Evolutionary conservation across 2,888 invertebrate species (phyloP).

Genomic region (Aquatica leii): DNA sequence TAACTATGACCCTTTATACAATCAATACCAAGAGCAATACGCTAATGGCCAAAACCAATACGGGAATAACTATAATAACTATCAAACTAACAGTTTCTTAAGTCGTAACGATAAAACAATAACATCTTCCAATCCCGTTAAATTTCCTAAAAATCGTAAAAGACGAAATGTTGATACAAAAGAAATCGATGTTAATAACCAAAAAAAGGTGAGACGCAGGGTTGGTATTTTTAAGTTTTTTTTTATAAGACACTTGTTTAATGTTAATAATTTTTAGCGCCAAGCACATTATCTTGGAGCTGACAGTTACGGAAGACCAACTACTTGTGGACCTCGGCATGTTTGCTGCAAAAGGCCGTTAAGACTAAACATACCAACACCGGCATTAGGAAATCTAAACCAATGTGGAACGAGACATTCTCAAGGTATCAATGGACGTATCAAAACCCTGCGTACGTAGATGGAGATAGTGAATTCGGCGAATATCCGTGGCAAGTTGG

Average conservation of each 20-base stretch:
- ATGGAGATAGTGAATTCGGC: slow-evolving; percentile 93
- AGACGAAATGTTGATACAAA: slow-evolving; percentile 63
- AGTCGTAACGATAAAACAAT: slow-evolving; percentile 66
- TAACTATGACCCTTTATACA: slow-evolving; percentile 43
- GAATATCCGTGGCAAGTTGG: slow-evolving; percentile 95
- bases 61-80: slow-evolving; percentile 23
- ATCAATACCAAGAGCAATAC: slow-evolving; percentile 47
- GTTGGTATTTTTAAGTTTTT: background rate
- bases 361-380: slow-evolving; percentile 64
- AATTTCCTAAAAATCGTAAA: slow-evolving; percentile 73
- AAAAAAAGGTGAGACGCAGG: slow-evolving; percentile 8
- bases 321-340: slow-evolving; percentile 78
- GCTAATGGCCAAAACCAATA: slow-evolving; percentile 45
- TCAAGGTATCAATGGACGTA: slow-evolving; percentile 88
- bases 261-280: slow-evolving; percentile 60
- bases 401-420: slow-evolving; percentile 88
- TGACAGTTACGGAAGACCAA: slow-evolving; percentile 53
- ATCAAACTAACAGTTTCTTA: slow-evolving; percentile 10
- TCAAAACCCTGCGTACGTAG: slow-evolving; percentile 88
- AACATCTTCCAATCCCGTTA: slow-evolving; percentile 54
- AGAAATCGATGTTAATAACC: no score
- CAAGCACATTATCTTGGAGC: slow-evolving; percentile 64
- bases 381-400: slow-evolving; percentile 55
- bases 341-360: slow-evolving; percentile 81
- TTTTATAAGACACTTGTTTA: background rate